Evolutionary conservation across 2,888 invertebrate species (phyloP).

Genomic region (Mechanitis messenoides): DNA sequence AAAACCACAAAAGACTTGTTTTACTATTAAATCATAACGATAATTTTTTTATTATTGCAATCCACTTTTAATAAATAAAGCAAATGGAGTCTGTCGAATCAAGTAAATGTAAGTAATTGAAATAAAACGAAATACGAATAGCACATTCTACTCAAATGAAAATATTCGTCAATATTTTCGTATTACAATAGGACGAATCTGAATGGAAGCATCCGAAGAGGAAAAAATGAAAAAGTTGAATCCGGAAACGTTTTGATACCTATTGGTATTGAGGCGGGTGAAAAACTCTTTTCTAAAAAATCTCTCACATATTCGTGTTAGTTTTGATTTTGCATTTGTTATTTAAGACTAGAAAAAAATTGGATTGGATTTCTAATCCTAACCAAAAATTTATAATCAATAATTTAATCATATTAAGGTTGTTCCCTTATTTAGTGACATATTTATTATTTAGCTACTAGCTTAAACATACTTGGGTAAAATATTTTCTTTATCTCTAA

Average conservation of each 20-base stretch:
- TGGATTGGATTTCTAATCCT: too few relatives aligned
- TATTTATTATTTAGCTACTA: too few relatives aligned
- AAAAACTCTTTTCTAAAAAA: conserved; percentile 50
- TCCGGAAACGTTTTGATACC: conserved; percentile 48
- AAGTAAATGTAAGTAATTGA: conserved; percentile 32
- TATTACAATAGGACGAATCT: conserved; percentile 43
- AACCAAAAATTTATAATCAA: too few relatives aligned
- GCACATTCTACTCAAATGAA: conserved; percentile 41
- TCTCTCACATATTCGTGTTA: conserved; percentile 11
- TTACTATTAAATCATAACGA: background rate
- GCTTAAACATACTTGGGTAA: too few relatives aligned
- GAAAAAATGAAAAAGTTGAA: conserved; percentile 58
- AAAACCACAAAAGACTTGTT: background rate
- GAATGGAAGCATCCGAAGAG: conserved; percentile 34
- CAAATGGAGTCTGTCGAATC: conserved; percentile 36
- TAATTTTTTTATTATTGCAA: background rate
- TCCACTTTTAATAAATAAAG: conserved; percentile 3
- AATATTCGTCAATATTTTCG: conserved; percentile 47
- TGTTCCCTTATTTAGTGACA: too few relatives aligned
- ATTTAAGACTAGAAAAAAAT: background rate
- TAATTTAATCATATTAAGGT: too few relatives aligned
- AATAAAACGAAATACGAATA: conserved; percentile 33
- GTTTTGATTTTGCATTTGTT: conserved; percentile 10
- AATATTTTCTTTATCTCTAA: too few relatives aligned
- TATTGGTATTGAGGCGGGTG: conserved; percentile 50